Evolutionary conservation across 2,888 invertebrate genomes (phyloP).

Genomic region (Melangyna quadrimaculata): DNA sequence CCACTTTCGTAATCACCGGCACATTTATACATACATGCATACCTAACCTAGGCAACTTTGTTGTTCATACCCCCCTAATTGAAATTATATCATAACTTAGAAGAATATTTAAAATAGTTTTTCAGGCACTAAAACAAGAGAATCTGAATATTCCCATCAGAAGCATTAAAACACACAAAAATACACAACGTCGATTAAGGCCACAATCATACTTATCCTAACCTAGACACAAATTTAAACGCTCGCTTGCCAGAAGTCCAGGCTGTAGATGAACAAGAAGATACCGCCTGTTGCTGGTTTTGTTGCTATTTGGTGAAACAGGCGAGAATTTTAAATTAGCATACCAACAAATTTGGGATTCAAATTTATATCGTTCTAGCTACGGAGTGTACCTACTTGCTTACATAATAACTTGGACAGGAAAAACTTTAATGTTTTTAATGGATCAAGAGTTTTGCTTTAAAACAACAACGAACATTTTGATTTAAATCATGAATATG

Average conservation of each 20-base stretch:
- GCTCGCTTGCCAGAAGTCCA: not conserved
- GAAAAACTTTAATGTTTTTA: constrained; percentile 6
- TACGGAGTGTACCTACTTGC: not conserved
- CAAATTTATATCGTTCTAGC: constrained; percentile 43
- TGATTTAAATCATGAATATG: constrained; percentile 9
- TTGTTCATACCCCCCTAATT: too few species aligned
- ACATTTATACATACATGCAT: too few species aligned
- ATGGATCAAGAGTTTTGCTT: not conserved
- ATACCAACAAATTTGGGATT: constrained; percentile 54
- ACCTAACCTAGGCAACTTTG: too few species aligned
- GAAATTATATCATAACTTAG: too few species aligned
- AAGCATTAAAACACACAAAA: not conserved
- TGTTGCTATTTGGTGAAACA: not conserved
- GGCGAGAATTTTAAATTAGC: constrained; percentile 45
- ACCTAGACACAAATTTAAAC: not conserved
- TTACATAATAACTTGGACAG: constrained; percentile 23
- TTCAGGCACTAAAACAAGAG: not conserved
- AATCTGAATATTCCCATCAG: not conserved
- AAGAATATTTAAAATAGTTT: not conserved
- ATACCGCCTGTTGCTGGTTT: constrained; percentile 33
- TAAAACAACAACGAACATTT: constrained; percentile 4
- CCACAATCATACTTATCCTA: not conserved
- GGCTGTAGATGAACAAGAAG: not conserved
- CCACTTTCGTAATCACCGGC: too few species aligned
- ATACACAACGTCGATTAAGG: not conserved